phyloP scores from a whole-genome alignment of 2,113 vertebrate species.

The Malurus alboscapulatus region DNA sequence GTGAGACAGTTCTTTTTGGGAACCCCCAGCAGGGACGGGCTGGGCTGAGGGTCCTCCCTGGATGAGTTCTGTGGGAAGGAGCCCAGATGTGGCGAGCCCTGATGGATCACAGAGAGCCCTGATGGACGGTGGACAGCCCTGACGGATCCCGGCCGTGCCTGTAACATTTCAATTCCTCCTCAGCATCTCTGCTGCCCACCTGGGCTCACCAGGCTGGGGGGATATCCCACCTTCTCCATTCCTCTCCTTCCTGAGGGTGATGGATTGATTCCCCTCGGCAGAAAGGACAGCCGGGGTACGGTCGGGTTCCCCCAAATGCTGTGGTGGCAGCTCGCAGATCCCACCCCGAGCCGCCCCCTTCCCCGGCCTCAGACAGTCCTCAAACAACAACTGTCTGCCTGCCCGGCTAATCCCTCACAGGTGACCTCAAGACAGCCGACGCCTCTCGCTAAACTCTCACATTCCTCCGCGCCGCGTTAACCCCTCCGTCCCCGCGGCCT shows the following conservation, averaged over 20 bases:
- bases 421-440: conserved; percentile 76
- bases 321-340: conserved; percentile 6
- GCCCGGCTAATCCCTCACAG: conserved; percentile 77
- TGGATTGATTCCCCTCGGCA: neutral
- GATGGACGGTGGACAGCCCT: neutral
- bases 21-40: neutral
- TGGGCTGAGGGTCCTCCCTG: neutral
- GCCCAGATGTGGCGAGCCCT: neutral
- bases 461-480: conserved; percentile 70
- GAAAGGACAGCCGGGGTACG: neutral
- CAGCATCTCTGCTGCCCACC: neutral
- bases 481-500: conserved; percentile 50
- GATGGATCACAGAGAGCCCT: neutral
- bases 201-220: neutral
- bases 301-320: neutral
- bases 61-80: neutral
- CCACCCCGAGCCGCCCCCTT: conserved; percentile 20
- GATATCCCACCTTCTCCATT: neutral
- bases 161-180: neutral
- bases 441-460: conserved; percentile 70
- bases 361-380: conserved; percentile 74
- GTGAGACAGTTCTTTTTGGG: neutral
- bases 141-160: neutral
- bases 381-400: conserved; percentile 78
- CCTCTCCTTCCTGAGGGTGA: neutral